Percentiles rank a stretch among this genome's conserved stretches.
Conservation (phyloP, 2,888 invertebrate genomes). For the Cepaea hortensis region DNA sequence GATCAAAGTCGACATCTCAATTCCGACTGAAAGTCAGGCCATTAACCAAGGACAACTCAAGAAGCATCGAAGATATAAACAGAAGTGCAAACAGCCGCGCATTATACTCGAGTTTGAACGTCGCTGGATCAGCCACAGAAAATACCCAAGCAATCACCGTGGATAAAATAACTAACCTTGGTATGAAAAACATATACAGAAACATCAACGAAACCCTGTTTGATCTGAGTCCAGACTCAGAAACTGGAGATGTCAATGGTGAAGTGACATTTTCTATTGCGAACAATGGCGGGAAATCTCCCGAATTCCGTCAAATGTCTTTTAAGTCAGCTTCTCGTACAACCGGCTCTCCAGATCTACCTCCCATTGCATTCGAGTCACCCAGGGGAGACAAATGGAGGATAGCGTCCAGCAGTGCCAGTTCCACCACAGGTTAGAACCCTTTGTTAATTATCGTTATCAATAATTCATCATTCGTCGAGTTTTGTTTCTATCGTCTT, state of each 20-base stretch:
- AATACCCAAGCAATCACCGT: not conserved
- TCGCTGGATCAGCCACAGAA: not conserved
- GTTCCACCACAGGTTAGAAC: constrained; percentile 17
- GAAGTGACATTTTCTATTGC: not conserved
- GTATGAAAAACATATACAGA: not conserved
- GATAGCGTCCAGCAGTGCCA: not conserved
- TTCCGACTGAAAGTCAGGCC: no score
- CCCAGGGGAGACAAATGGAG: constrained; percentile 28
- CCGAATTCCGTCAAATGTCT: no score
- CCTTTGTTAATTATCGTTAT: not conserved
- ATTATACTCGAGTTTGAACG: not conserved
- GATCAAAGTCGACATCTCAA: no score
- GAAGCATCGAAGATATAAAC: no score
- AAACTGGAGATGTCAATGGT: not conserved
- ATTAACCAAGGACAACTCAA: no score
- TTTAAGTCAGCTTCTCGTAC: not conserved
- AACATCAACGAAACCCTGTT: not conserved
- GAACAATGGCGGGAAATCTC: not conserved
- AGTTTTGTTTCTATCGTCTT: not conserved
- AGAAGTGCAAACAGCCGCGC: no score
- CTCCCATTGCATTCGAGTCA: constrained; percentile 38
- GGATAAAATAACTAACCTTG: not conserved
- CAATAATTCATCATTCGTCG: not conserved
- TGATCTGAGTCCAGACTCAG: not conserved
- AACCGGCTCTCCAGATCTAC: constrained; percentile 47